These are phyloP conservation scores for Chionis minor DNA, from an alignment of 2,113 vertebrate species.

Conservation along the genomic window DNA sequence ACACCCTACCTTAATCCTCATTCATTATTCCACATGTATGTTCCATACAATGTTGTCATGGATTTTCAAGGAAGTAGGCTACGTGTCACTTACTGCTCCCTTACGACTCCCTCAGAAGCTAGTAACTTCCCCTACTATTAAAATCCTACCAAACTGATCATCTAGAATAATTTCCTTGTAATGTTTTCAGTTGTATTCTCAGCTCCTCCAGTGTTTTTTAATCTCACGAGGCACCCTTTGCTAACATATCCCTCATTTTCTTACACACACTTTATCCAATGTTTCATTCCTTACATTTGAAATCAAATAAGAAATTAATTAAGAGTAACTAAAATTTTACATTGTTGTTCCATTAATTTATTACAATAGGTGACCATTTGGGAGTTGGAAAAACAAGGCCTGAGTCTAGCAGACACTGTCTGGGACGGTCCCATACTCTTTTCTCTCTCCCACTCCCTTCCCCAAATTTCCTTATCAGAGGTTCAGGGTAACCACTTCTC, in stretches of 20 bases:
- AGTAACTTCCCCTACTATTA: neutral
- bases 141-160: neutral
- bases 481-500: neutral
- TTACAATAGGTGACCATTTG: neutral
- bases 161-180: neutral
- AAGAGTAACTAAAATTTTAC: conserved; percentile 1
- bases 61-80: neutral
- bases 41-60: neutral
- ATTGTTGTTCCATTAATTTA: conserved; percentile 22
- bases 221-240: neutral
- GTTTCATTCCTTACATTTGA: conserved; percentile 21
- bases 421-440: neutral
- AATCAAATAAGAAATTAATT: conserved; percentile 49
- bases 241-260: neutral
- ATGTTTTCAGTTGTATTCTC: neutral
- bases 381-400: neutral
- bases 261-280: neutral
- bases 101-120: neutral
- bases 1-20: neutral
- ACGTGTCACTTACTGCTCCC: neutral
- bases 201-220: neutral
- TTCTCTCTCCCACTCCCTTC: neutral
- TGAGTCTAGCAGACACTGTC: neutral
- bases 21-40: neutral
- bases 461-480: neutral